Base-by-base conservation (phyloP, 2,888 invertebrate genomes). In the Cabera pusaria region DNA sequence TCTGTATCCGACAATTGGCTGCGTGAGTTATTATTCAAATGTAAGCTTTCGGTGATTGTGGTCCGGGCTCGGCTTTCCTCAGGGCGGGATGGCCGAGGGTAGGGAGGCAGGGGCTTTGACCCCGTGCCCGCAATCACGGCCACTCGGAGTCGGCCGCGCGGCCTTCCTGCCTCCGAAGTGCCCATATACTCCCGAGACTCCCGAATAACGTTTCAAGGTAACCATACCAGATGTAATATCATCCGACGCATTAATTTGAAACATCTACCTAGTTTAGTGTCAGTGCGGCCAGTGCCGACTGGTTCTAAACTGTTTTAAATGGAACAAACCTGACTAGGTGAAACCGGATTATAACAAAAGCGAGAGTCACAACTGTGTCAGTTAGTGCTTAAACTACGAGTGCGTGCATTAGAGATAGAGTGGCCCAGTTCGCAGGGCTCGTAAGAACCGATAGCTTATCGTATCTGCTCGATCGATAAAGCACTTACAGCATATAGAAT, bases 391-490 rank as follows among this genome's bases (percentile, higher is more conserved):
- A 46, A 48, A 31, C 57, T 55, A 49, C 44, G 52, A 59, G 61
- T 62, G 56, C 63, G 56, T 69, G 55, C 64, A 52, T 70, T 59
- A 60, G 63, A 64, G 72, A 73, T 77, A 72, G 59, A 69, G 64
- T 75, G 82, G 58, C 81, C 84, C 69, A 82, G 70, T 80, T 86
- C 61, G 67, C 67, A 69, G 57, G 65, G 34, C 27, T 56, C 53
- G 58, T 53, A 60, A 56, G 37, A 47, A 46, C 56, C 62, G 85
- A 85, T 84, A 83, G 61, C 58, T 70, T 83, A 84, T 84, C 82
- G 60, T 44, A 42, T 59, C 55, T 51, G 36, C 31, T 24, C 68
- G 74, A 84, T 85, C 85, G 72, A 84, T 85, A 80, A 67, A 70
- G 57, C 73, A 74, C 75, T 72, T 55, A 40, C 68, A 64, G 50